Evolutionary conservation across 2,797 vertebrate species (phyloP).

Genomic region (Acanthurus leucopareius): DNA sequence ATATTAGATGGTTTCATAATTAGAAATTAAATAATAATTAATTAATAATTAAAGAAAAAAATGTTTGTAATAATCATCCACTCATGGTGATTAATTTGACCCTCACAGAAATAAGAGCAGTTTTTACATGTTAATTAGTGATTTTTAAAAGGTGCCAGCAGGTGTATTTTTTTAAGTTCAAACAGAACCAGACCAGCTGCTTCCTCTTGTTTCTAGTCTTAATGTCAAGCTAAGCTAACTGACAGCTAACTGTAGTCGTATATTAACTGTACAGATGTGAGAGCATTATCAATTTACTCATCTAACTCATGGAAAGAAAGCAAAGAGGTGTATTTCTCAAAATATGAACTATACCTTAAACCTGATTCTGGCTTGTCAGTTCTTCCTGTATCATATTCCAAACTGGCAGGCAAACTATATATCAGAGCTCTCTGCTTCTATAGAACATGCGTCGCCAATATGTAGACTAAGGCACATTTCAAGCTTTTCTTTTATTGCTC

Average conservation of each 20-base stretch:
- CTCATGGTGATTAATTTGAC: too few species aligned
- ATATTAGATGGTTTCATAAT: too few species aligned
- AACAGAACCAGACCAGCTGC: background rate
- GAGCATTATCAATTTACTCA: background rate
- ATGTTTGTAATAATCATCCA: too few species aligned
- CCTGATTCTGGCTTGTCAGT: background rate
- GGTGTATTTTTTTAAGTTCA: background rate
- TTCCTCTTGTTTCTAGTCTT: background rate
- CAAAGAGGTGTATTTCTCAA: background rate
- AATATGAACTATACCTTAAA: conserved; percentile 12
- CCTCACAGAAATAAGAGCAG: too few species aligned
- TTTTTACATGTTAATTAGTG: background rate
- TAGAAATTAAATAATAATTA: too few species aligned
- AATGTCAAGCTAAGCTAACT: conserved; percentile 11
- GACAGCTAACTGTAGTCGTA: background rate
- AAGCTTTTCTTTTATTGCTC: conserved; percentile 56
- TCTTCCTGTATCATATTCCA: conserved; percentile 59
- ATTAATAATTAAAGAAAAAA: too few species aligned
- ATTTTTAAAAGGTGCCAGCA: background rate
- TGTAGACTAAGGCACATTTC: conserved; percentile 65
- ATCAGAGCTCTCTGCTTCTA: conserved; percentile 59
- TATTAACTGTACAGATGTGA: conserved; percentile 9
- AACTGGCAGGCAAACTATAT: conserved; percentile 56
- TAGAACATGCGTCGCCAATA: conserved; percentile 57
- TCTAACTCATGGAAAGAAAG: background rate